A percentile compares a stretch with the other conserved stretches of the same genome.
These are phyloP conservation scores for Bovichtus variegatus DNA, from an alignment of 2,797 vertebrate species.

Conservation along the genomic window DNA sequence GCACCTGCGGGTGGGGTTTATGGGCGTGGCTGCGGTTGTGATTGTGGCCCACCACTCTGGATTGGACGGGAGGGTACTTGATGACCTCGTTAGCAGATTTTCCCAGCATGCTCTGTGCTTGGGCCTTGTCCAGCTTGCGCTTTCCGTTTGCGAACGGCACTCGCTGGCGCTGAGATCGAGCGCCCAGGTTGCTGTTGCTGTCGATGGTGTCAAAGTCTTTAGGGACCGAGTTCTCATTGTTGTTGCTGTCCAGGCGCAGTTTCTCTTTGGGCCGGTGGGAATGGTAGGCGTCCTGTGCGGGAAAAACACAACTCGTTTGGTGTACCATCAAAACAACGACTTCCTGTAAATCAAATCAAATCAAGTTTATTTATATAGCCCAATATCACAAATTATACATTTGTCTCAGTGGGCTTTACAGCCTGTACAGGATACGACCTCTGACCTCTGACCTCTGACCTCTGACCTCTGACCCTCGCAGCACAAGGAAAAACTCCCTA, in stretches of 20 bases:
- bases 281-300: constrained; percentile 86
- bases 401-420: too few species aligned
- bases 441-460: too few species aligned
- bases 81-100: constrained; percentile 86
- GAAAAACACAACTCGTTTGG: too few species aligned
- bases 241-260: constrained; percentile 93
- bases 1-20: constrained; percentile 35
- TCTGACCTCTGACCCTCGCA: too few species aligned
- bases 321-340: neutral
- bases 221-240: constrained; percentile 96
- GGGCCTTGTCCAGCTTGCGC: constrained; percentile 87
- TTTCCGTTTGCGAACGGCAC: constrained; percentile 56
- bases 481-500: too few species aligned
- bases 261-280: constrained; percentile 94
- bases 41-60: constrained; percentile 21
- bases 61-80: constrained; percentile 60
- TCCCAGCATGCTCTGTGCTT: constrained; percentile 78
- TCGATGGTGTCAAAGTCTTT: constrained; percentile 97
- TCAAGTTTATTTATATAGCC: too few species aligned
- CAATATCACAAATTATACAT: too few species aligned
- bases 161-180: constrained; percentile 85
- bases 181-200: constrained; percentile 93
- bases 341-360: too few species aligned
- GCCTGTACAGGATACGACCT: too few species aligned
- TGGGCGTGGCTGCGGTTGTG: constrained; percentile 43